These are phyloP conservation scores for Eustalomyia histrio DNA, from an alignment of 2,888 invertebrate species.

Conservation along the genomic window DNA sequence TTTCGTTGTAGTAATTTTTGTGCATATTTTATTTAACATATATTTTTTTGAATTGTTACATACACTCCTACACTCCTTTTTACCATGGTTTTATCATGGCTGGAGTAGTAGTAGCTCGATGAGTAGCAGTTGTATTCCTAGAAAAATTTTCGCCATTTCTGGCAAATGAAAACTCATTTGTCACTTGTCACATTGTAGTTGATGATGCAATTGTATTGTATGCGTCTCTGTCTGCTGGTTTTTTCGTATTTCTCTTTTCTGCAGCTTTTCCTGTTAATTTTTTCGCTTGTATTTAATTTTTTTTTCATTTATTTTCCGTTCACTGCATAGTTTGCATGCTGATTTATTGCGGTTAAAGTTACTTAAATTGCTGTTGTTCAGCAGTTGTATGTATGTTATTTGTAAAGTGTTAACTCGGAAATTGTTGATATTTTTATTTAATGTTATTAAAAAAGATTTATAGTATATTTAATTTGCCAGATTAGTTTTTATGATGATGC, in stretches of 20 bases:
- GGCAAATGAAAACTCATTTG: conserved; percentile 66
- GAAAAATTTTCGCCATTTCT: conserved; percentile 28
- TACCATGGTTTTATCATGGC: background rate
- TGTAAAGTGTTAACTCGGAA: conserved; percentile 45
- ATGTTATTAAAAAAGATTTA: conserved; percentile 38
- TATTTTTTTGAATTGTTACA: background rate
- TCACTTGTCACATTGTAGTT: conserved; percentile 66
- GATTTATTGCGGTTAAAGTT: conserved; percentile 62
- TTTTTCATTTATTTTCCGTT: background rate
- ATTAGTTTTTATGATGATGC: background rate
- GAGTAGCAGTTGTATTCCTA: conserved; percentile 15
- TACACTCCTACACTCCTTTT: conserved; percentile 17
- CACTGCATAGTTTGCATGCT: conserved; percentile 41
- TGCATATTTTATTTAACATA: conserved; percentile 31
- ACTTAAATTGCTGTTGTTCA: conserved; percentile 47
- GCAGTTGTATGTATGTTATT: conserved; percentile 13
- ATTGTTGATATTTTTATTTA: conserved; percentile 50
- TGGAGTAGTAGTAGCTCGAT: background rate
- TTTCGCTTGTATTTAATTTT: conserved; percentile 12
- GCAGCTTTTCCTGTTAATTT: conserved; percentile 42
- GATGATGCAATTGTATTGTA: conserved; percentile 63
- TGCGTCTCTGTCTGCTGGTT: conserved; percentile 54
- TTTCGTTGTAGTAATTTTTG: background rate
- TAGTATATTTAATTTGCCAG: conserved; percentile 23
- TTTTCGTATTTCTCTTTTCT: background rate